Evolutionary conservation across 2,797 vertebrate species (phyloP).

Genomic region (Aselliscus stoliczkanus): DNA sequence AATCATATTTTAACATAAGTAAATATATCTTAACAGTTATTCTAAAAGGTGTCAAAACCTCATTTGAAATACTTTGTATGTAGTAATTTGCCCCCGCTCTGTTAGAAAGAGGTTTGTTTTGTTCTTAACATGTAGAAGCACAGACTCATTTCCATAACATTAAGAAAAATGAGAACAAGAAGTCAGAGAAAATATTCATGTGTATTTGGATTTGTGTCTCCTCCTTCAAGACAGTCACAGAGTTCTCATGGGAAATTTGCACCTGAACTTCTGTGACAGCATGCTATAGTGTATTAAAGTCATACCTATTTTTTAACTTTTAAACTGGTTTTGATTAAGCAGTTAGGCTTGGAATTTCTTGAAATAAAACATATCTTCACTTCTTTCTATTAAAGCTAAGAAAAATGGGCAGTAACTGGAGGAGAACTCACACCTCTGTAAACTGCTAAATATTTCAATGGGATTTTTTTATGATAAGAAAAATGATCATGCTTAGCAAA

Average conservation of each 20-base stretch:
- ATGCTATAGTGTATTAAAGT: not conserved
- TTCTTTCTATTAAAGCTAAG: not conserved
- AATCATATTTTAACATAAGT: not conserved
- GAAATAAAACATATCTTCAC: not conserved
- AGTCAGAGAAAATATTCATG: not conserved
- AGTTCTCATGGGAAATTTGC: not conserved
- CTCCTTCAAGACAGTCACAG: not conserved
- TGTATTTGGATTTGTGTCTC: not conserved
- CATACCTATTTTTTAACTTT: not conserved
- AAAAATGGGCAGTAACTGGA: not conserved
- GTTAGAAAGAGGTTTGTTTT: not conserved
- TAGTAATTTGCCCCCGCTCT: not conserved
- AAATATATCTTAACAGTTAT: not conserved
- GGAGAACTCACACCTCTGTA: not conserved
- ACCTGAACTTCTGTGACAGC: not conserved
- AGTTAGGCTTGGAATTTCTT: not conserved
- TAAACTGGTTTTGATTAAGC: not conserved
- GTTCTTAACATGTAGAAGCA: not conserved
- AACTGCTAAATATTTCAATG: not conserved
- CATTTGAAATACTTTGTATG: not conserved
- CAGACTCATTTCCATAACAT: not conserved
- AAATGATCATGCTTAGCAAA: slow-evolving; percentile 15
- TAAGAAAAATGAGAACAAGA: not conserved
- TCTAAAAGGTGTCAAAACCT: not conserved
- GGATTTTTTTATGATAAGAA: not conserved